Evolutionary conservation across 2,113 vertebrate species (phyloP), one percentile per base, ranked within the genome.

Genomic region (Chionis minor): DNA sequence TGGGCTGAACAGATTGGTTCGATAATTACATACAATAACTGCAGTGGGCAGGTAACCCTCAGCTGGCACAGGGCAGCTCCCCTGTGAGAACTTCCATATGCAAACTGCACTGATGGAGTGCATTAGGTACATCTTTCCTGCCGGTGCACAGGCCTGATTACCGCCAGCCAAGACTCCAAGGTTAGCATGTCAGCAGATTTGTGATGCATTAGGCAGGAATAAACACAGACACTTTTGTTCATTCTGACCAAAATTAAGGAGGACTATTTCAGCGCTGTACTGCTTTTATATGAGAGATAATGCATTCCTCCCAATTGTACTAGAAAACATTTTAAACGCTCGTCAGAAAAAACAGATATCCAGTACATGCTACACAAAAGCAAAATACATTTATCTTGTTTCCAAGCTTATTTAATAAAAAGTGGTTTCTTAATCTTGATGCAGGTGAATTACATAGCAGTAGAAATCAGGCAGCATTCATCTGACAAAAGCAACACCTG

Each of bases 1-100:
- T 99, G 99, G 99, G 99, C 98, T 98, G 99, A 99, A 99, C 99
- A 99, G 99, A 99, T 99, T 99, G 99, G 99, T 94, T 98, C 98
- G 98, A 99, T 99, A 99, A 99, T 99, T 99, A 99, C 99, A 99
- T 98, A 99, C 99, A 99, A 99, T 99, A 99, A 99, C 98, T 97
- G 98, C 98, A 96, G 98, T 98, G 99, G 99, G 98, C 99, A 98
- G 98, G 98, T 99, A 99, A 99, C 99, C 99, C 98, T 99, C 98
- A 98, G 99, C 99, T 99, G 98, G 98, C 98, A 99, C 97, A 95
- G 98, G 98, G 98, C 98, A 98, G 96, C 98, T 99, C 99, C 99
- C 99, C 97, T 95, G 98, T 98, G 99, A 98, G 98, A 98, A 98
- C 98, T 97, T 99, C 99, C 99, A 99, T 99, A 99, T 99, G 99